These are phyloP conservation scores for Kuschelorhynchus macadamiae DNA, from an alignment of 2,888 invertebrate genomes.

Conservation along the genomic window DNA sequence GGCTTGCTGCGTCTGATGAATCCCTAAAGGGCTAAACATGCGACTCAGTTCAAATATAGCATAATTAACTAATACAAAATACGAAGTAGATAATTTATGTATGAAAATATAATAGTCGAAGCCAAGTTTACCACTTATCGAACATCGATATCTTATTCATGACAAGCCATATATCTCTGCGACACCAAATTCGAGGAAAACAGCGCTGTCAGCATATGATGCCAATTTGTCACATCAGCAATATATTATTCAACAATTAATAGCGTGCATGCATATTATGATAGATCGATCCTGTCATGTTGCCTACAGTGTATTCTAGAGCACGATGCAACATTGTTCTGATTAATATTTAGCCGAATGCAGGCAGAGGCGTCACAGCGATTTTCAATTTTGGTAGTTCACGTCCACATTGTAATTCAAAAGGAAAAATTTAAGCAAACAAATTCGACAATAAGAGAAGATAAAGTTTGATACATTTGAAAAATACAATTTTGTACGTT, in stretches of 20 bases:
- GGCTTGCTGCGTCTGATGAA: too few relatives aligned
- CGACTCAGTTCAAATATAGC: too few relatives aligned
- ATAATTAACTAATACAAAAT: too few relatives aligned
- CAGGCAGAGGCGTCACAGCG: not conserved
- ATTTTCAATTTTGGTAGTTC: not conserved
- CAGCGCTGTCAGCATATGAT: constrained; percentile 25
- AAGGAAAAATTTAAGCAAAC: not conserved
- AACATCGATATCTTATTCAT: not conserved
- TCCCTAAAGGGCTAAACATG: too few relatives aligned
- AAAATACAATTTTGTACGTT: too few relatives aligned
- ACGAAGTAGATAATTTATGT: too few relatives aligned
- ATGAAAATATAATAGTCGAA: too few relatives aligned
- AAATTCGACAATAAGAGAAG: not conserved
- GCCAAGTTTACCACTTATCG: not conserved
- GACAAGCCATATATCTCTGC: not conserved
- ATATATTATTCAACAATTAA: constrained; percentile 37
- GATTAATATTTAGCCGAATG: constrained; percentile 4
- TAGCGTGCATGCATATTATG: constrained; percentile 29
- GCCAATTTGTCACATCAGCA: constrained; percentile 29
- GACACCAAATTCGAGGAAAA: not conserved
- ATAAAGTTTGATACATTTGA: too few relatives aligned
- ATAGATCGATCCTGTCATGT: constrained; percentile 19
- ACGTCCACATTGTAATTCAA: too few relatives aligned
- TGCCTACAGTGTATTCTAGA: constrained; percentile 3
- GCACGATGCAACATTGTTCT: constrained; percentile 7